Evolutionary conservation across 2,888 invertebrate genomes (phyloP).

Genomic region (Neocrepidodera transversa): DNA sequence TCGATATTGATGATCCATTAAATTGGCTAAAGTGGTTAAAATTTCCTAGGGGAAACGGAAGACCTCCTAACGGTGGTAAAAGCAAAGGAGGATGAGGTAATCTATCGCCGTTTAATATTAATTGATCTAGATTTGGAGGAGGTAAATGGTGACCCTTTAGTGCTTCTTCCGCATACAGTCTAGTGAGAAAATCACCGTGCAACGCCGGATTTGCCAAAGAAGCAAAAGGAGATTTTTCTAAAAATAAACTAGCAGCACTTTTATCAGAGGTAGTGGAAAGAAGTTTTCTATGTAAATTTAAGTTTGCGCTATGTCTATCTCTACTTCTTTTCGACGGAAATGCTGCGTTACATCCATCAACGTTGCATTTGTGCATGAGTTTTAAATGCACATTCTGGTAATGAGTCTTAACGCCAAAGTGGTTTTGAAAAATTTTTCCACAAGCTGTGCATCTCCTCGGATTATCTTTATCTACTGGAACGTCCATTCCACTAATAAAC

Average conservation of each 20-base stretch:
- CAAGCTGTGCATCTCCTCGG: slow-evolving; percentile 91
- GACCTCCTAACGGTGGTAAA: slow-evolving; percentile 66
- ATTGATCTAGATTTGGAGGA: slow-evolving; percentile 60
- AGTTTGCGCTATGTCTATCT: slow-evolving; percentile 91
- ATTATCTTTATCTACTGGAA: slow-evolving; percentile 91
- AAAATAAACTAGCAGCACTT: slow-evolving; percentile 58
- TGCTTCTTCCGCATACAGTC: slow-evolving; percentile 78
- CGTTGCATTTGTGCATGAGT: slow-evolving; percentile 92
- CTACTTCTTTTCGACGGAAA: slow-evolving; percentile 93
- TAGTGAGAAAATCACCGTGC: slow-evolving; percentile 80
- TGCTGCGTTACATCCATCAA: slow-evolving; percentile 93
- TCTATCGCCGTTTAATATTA: slow-evolving; percentile 62
- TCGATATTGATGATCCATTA: slow-evolving; percentile 56
- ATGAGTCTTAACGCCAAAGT: slow-evolving; percentile 92
- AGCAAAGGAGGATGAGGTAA: slow-evolving; percentile 67
- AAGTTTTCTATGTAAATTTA: slow-evolving; percentile 89
- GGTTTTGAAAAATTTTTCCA: slow-evolving; percentile 91
- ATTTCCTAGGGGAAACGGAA: slow-evolving; percentile 63
- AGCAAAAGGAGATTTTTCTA: slow-evolving; percentile 63
- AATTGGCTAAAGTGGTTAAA: slow-evolving; percentile 59
- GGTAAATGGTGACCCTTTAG: slow-evolving; percentile 63
- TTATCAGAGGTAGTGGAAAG: slow-evolving; percentile 73
- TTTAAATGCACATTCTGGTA: slow-evolving; percentile 96
- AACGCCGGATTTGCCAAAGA: slow-evolving; percentile 69
- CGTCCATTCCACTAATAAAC: slow-evolving; percentile 77